Conservation (phyloP, 2,113 vertebrate genomes). For the Etia nguti region DNA sequence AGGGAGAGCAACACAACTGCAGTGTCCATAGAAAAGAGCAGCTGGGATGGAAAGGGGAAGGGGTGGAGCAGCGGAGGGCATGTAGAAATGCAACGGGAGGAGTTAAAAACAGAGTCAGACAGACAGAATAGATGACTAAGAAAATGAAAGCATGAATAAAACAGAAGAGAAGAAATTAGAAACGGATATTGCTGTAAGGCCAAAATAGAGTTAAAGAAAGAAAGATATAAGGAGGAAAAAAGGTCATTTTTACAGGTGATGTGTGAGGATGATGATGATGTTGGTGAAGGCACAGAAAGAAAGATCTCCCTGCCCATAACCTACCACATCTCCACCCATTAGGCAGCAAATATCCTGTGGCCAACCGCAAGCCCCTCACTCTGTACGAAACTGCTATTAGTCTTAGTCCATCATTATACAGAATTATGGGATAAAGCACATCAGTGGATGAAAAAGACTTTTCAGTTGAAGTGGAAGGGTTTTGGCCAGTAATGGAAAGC, state of each 20-base stretch:
- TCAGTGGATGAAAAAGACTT: conserved; percentile 21
- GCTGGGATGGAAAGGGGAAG: background rate
- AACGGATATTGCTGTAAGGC: conserved; percentile 34
- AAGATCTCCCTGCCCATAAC: conserved; percentile 16
- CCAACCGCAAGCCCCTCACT: conserved; percentile 30
- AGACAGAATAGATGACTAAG: conserved; percentile 35
- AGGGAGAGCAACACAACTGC: conserved; percentile 54
- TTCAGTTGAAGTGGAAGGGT: background rate
- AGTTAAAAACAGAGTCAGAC: background rate
- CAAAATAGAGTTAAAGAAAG: background rate
- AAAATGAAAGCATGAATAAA: conserved; percentile 70
- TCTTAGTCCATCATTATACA: conserved; percentile 27
- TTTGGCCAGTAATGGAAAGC: conserved; percentile 30
- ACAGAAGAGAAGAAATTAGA: conserved; percentile 61
- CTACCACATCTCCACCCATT: conserved; percentile 50
- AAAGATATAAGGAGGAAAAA: background rate
- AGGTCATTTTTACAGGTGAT: conserved; percentile 5
- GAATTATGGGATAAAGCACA: conserved; percentile 19
- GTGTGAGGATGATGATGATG: conserved; percentile 10
- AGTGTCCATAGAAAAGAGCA: conserved; percentile 41
- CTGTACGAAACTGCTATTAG: conserved; percentile 24
- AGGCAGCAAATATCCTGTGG: conserved; percentile 47
- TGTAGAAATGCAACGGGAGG: conserved; percentile 31
- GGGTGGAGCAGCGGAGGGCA: background rate
- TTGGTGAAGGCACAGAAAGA: background rate